phyloP scores from a whole-genome alignment of 2,888 invertebrate genomes.

The Melitaea athalia region DNA sequence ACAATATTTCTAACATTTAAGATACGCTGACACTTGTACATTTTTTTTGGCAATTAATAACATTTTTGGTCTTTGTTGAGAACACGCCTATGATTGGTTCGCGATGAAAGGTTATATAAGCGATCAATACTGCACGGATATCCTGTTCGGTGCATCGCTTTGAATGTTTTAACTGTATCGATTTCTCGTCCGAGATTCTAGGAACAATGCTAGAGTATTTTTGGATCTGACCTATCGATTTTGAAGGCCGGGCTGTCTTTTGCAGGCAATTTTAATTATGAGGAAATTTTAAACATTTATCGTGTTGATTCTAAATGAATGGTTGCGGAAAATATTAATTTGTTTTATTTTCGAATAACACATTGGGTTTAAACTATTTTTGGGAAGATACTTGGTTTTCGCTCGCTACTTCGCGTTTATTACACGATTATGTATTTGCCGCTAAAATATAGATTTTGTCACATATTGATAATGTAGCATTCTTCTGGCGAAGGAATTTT shows the following conservation, averaged over 20 bases:
- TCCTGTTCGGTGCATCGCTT: background rate
- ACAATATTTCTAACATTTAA: slow-evolving; percentile 10
- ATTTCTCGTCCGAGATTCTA: background rate
- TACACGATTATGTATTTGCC: too few relatives aligned
- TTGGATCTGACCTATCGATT: background rate
- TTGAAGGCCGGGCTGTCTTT: too few relatives aligned
- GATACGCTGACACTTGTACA: slow-evolving; percentile 14
- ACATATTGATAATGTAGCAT: too few relatives aligned
- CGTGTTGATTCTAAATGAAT: too few relatives aligned
- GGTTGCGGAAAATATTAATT: too few relatives aligned
- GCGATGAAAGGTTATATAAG: background rate
- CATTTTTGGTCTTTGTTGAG: background rate
- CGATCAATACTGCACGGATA: background rate
- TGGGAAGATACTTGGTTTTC: too few relatives aligned
- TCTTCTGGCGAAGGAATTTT: too few relatives aligned
- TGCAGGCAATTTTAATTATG: background rate
- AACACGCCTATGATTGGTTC: background rate
- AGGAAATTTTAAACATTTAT: background rate
- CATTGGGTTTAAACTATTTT: too few relatives aligned
- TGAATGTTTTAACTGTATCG: background rate
- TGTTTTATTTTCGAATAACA: too few relatives aligned
- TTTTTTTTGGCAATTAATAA: background rate
- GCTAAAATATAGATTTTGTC: too few relatives aligned
- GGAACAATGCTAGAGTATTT: background rate
- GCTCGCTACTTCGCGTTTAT: too few relatives aligned